A percentile compares a stretch with the other conserved stretches of the same genome.
These are phyloP conservation scores for Beroe ovata DNA, from an alignment of 37 sponge, comb jelly and placozoan species.

Conservation along the genomic window DNA sequence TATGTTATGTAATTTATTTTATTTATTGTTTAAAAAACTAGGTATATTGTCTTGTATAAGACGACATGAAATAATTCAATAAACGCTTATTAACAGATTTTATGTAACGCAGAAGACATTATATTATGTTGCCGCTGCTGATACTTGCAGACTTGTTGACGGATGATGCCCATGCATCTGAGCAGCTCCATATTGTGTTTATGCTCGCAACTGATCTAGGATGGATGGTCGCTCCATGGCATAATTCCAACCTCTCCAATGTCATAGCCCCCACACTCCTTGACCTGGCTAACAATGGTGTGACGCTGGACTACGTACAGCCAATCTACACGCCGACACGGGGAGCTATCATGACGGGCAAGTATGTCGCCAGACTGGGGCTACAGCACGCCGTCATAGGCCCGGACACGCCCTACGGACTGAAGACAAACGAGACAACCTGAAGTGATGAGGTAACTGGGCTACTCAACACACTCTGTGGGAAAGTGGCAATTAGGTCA, in stretches of 20 bases:
- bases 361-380: slow-evolving; percentile 22
- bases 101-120: too few species aligned
- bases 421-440: slow-evolving; percentile 12
- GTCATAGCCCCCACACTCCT: slow-evolving; percentile 15
- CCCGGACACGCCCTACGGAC: slow-evolving; percentile 46
- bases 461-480: slow-evolving; percentile 3
- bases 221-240: slow-evolving; percentile 43
- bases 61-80: too few species aligned
- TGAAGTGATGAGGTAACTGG: not conserved
- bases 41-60: too few species aligned
- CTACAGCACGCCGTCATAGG: slow-evolving; percentile 43
- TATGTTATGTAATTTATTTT: too few species aligned
- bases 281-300: not conserved
- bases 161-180: too few species aligned
- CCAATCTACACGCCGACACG: slow-evolving; percentile 55
- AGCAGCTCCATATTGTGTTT: too few species aligned
- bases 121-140: too few species aligned
- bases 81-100: too few species aligned
- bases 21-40: too few species aligned
- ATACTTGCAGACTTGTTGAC: too few species aligned
- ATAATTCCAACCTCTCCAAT: not conserved
- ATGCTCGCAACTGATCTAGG: too few species aligned
- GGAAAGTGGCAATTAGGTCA: slow-evolving; percentile 57
- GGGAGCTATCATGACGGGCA: slow-evolving; percentile 54
- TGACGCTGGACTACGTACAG: slow-evolving; percentile 15